These are phyloP conservation scores for Mimumesa dahlbomi DNA, from an alignment of 2,888 invertebrate species.

Conservation along the genomic window DNA sequence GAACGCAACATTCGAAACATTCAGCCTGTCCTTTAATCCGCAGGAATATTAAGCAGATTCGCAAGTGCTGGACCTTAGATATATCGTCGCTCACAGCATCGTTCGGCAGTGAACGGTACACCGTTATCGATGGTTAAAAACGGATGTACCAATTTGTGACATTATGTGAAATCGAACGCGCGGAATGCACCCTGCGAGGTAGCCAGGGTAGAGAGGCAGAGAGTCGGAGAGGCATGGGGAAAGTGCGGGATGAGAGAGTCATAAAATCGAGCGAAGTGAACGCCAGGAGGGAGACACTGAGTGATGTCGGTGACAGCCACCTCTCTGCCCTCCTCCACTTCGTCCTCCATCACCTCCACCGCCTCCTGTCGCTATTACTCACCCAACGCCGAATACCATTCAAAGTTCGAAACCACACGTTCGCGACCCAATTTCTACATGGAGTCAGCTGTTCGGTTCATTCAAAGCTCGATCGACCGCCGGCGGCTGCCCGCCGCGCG, in stretches of 20 bases:
- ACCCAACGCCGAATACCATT: slow-evolving; percentile 75
- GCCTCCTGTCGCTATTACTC: slow-evolving; percentile 75
- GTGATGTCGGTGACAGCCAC: slow-evolving; percentile 75
- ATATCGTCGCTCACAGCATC: slow-evolving; percentile 43
- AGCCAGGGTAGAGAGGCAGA: slow-evolving; percentile 25
- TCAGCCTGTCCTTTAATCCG: slow-evolving; percentile 44
- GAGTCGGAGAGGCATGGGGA: slow-evolving; percentile 31
- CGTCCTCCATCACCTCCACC: slow-evolving; percentile 53
- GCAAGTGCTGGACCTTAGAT: slow-evolving; percentile 33
- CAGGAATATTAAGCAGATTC: slow-evolving; percentile 40
- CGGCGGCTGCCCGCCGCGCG: slow-evolving; percentile 45
- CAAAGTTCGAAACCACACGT: slow-evolving; percentile 76
- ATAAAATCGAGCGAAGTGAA: slow-evolving; percentile 74
- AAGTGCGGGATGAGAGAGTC: slow-evolving; percentile 66
- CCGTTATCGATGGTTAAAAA: slow-evolving; percentile 16
- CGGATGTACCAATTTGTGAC: slow-evolving; percentile 52
- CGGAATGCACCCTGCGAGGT: slow-evolving; percentile 24
- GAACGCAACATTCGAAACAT: neutral
- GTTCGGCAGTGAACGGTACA: slow-evolving; percentile 6
- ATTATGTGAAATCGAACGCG: slow-evolving; percentile 34
- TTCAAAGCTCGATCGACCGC: slow-evolving; percentile 65
- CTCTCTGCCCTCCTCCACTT: slow-evolving; percentile 58
- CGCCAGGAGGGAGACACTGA: slow-evolving; percentile 69
- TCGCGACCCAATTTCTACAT: slow-evolving; percentile 76
- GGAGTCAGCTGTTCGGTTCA: slow-evolving; percentile 74